Conservation (phyloP, 1,140 invertebrate species). For the Sarcophaga bullata region DNA sequence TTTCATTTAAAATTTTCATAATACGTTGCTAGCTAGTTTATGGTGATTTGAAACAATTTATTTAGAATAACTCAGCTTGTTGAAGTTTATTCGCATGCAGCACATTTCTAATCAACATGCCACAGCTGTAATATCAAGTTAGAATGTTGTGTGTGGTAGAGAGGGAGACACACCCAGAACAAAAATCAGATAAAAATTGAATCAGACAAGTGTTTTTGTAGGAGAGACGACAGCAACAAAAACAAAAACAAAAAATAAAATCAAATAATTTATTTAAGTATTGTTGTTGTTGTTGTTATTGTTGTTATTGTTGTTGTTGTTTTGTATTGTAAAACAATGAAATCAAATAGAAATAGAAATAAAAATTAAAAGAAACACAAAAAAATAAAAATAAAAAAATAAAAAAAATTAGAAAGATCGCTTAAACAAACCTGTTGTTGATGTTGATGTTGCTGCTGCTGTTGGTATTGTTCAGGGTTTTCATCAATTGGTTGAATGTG, state of each 20-base stretch:
- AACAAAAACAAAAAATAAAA: not conserved
- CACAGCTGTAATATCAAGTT: not conserved
- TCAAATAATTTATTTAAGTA: not conserved
- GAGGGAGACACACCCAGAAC: slow-evolving; percentile 15
- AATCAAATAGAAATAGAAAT: not conserved
- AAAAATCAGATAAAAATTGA: slow-evolving; percentile 25
- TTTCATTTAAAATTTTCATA: too few species aligned
- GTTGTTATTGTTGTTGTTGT: not conserved
- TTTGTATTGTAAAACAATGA: not conserved
- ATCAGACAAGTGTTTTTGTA: slow-evolving; percentile 3
- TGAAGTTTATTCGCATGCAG: too few species aligned
- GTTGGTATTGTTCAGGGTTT: slow-evolving; percentile 1
- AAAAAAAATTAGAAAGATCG: not conserved
- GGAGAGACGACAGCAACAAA: not conserved
- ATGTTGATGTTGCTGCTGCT: too few species aligned
- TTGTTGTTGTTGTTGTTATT: not conserved
- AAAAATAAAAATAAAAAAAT: not conserved
- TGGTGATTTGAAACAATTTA: too few species aligned
- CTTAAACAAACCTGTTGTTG: slow-evolving; percentile 3
- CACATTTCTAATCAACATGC: too few species aligned
- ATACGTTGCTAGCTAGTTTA: too few species aligned
- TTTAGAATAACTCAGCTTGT: too few species aligned
- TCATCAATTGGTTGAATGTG: slow-evolving; percentile 41
- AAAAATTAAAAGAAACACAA: not conserved
- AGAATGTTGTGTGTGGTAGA: not conserved